phyloP scores from a whole-genome alignment of 2,888 invertebrate species.

The Cantharis lateralis region DNA sequence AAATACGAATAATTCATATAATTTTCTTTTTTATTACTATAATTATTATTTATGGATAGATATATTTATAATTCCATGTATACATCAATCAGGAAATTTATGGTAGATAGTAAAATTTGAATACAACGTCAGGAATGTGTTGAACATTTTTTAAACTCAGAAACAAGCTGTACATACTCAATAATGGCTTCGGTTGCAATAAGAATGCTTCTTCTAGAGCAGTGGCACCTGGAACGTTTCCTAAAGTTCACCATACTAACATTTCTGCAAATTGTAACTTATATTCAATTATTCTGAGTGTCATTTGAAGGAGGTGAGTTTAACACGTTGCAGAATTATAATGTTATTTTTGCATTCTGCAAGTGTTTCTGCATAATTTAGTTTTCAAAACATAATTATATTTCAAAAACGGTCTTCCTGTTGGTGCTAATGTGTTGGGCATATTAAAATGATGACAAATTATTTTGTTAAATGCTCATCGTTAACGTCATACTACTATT shows the following conservation, averaged over 20 bases:
- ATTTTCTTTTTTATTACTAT: background rate
- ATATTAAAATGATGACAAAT: conserved; percentile 1
- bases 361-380: background rate
- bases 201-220: background rate
- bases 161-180: background rate
- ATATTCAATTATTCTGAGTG: background rate
- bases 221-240: background rate
- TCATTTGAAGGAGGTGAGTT: background rate
- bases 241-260: background rate
- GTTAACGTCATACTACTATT: background rate
- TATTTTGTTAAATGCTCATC: background rate
- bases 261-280: background rate
- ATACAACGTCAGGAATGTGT: background rate
- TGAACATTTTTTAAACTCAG: background rate
- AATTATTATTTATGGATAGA: background rate
- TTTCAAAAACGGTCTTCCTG: background rate
- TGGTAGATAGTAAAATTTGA: background rate
- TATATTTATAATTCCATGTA: background rate
- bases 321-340: background rate
- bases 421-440: background rate
- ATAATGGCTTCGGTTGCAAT: background rate
- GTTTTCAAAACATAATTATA: background rate
- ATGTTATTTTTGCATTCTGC: background rate
- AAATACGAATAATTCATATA: background rate
- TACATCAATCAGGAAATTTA: background rate